phyloP scores from a whole-genome alignment of 2,797 vertebrate species.

The Eutrigla gurnardus region DNA sequence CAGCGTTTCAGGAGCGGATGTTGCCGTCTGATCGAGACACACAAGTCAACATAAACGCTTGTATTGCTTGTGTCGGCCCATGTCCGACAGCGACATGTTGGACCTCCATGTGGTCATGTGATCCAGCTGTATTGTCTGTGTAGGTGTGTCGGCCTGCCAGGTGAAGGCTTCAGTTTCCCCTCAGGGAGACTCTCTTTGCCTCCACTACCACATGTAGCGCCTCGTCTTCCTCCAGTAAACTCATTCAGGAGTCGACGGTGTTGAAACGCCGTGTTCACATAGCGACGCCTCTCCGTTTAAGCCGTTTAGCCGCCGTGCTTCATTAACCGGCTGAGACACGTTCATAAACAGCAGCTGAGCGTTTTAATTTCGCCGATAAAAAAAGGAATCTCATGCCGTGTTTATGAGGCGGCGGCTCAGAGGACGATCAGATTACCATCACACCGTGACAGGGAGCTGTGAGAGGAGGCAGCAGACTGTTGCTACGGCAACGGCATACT shows the following conservation, averaged over 20 bases:
- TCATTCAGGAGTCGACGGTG: too few species aligned
- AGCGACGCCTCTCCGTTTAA: too few species aligned
- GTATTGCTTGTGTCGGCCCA: slow-evolving; percentile 20
- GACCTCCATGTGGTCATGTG: slow-evolving; percentile 51
- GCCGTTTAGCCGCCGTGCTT: not conserved
- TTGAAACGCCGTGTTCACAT: too few species aligned
- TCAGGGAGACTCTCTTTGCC: too few species aligned
- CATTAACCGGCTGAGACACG: not conserved
- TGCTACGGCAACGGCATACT: too few species aligned
- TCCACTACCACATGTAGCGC: too few species aligned
- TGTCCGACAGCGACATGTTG: slow-evolving; percentile 22
- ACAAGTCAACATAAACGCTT: not conserved
- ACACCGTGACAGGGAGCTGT: slow-evolving; percentile 19
- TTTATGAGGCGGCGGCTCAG: slow-evolving; percentile 38
- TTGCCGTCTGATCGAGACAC: not conserved
- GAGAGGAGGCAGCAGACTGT: too few species aligned
- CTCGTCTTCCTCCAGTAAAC: too few species aligned
- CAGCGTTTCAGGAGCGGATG: not conserved
- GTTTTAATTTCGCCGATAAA: not conserved
- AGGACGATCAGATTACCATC: slow-evolving; percentile 53
- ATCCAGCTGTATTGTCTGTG: slow-evolving; percentile 62
- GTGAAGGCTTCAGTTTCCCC: slow-evolving; percentile 32
- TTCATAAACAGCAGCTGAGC: not conserved
- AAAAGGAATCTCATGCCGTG: not conserved
- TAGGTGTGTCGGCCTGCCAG: slow-evolving; percentile 55